phyloP scores from a whole-genome alignment of 2,113 vertebrate species.

The human (Homo sapiens) region DNA sequence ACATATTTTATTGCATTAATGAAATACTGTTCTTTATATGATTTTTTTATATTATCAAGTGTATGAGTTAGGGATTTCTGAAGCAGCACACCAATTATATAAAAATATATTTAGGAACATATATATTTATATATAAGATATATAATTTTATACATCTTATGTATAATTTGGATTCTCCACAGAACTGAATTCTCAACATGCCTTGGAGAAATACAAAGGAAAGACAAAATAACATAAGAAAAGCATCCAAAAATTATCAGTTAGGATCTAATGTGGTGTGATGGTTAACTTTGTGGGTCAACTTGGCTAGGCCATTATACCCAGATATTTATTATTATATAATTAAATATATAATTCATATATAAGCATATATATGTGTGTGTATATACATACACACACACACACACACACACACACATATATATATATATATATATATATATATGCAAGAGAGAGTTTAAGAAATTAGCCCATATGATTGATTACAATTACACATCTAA shows the following conservation, averaged over 20 bases:
- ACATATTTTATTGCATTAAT: background rate
- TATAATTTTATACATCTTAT: background rate
- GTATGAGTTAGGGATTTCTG: background rate
- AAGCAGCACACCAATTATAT: background rate
- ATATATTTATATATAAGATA: too few relatives aligned
- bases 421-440: rapidly evolving
- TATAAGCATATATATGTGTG: background rate
- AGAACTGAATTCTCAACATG: background rate
- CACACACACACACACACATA: too few relatives aligned
- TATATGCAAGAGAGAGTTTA: background rate
- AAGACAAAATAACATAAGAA: background rate
- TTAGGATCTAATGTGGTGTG: background rate
- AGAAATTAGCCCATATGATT: background rate
- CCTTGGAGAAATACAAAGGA: background rate
- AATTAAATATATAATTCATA: background rate
- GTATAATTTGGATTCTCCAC: background rate
- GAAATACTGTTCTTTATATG: background rate
- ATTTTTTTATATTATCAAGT: background rate
- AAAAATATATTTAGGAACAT: too few relatives aligned
- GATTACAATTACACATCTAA: background rate
- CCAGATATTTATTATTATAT: background rate
- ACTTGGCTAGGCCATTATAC: background rate
- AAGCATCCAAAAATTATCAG: background rate
- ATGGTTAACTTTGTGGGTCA: background rate
- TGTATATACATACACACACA: background rate